Evolutionary conservation across 2,888 invertebrate genomes (phyloP).

Genomic region (Hymenopus coronatus): DNA sequence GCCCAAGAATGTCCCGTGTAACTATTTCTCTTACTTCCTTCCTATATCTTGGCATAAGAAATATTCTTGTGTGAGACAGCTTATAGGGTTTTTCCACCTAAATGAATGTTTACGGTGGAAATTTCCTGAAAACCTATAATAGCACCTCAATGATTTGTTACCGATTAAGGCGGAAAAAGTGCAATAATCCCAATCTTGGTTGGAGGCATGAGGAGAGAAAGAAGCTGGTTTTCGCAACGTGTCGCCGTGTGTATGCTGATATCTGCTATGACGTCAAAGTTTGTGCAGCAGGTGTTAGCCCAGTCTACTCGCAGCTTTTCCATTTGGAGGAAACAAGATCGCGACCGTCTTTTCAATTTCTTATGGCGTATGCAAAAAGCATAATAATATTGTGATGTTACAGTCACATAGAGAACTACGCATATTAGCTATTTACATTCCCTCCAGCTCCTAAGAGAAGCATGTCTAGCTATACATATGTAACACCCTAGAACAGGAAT

Average conservation of each 20-base stretch:
- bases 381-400: not conserved
- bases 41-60: too few relatives aligned
- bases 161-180: not conserved
- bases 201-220: not conserved
- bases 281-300: not conserved
- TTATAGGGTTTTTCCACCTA: too few relatives aligned
- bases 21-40: too few relatives aligned
- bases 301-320: not conserved
- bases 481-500: too few relatives aligned
- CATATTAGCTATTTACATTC: not conserved
- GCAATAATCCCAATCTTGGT: not conserved
- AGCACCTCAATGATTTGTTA: too few relatives aligned
- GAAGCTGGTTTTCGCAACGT: not conserved
- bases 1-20: too few relatives aligned
- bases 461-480: too few relatives aligned
- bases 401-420: too few relatives aligned
- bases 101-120: too few relatives aligned
- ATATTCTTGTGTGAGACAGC: too few relatives aligned
- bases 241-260: not conserved
- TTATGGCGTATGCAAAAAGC: not conserved
- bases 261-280: not conserved
- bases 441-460: too few relatives aligned
- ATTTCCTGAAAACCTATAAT: too few relatives aligned
- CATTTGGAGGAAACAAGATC: not conserved
- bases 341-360: not conserved